phyloP scores from a whole-genome alignment of 1,140 invertebrate species.

The Brachystomella parvula region DNA sequence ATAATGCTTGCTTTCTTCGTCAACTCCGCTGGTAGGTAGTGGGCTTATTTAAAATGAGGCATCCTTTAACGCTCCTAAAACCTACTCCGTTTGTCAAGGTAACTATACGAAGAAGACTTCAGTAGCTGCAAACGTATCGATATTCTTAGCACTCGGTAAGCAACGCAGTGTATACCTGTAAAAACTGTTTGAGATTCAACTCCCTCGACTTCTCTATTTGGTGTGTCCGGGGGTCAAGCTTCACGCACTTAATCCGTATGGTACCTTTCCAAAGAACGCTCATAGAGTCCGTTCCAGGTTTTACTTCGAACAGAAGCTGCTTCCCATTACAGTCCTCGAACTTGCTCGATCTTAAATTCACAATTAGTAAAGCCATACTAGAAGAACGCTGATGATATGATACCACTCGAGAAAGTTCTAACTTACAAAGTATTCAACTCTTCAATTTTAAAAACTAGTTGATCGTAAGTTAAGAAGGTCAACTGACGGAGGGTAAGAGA shows the following conservation, averaged over 20 bases:
- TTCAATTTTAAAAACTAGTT: slow-evolving; percentile 46
- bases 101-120: too few species aligned
- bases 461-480: slow-evolving; percentile 47
- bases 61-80: too few species aligned
- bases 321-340: slow-evolving; percentile 54
- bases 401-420: neutral
- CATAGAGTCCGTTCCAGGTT: slow-evolving; percentile 55
- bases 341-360: slow-evolving; percentile 47
- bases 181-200: slow-evolving; percentile 54
- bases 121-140: too few species aligned
- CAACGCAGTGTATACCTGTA: slow-evolving; percentile 40
- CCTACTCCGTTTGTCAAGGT: too few species aligned
- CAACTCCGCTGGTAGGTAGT: too few species aligned
- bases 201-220: slow-evolving; percentile 51
- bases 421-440: slow-evolving; percentile 49
- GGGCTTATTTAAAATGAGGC: too few species aligned
- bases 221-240: slow-evolving; percentile 48
- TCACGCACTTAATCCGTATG: slow-evolving; percentile 57
- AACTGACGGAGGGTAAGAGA: slow-evolving; percentile 40
- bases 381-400: too few species aligned
- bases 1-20: too few species aligned
- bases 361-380: neutral
- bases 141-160: neutral
- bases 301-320: slow-evolving; percentile 56
- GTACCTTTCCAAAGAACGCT: slow-evolving; percentile 61